Percentiles rank a stretch among this genome's conserved stretches.
Conservation (phyloP, 2,797 vertebrate species). For the Xiphophorus birchmanni region DNA sequence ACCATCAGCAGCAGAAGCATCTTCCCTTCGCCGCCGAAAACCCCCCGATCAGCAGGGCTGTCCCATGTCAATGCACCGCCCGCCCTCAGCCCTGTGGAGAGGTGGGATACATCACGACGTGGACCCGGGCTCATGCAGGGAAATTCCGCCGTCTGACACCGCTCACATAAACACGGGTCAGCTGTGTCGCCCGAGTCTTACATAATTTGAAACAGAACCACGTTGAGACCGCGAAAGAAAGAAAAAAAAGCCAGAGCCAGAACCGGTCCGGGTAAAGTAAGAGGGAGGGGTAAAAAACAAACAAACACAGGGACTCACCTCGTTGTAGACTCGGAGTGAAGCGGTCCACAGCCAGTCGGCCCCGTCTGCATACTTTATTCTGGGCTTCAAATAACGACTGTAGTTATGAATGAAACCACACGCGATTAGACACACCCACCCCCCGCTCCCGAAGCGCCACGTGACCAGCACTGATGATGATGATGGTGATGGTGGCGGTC, state of each 20-base stretch:
- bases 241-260: not conserved
- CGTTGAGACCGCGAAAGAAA: not conserved
- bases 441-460: constrained; percentile 66
- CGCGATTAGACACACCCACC: constrained; percentile 77
- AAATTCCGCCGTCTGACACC: constrained; percentile 18
- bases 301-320: constrained; percentile 51
- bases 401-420: constrained; percentile 82
- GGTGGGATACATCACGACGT: constrained; percentile 38
- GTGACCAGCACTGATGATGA: constrained; percentile 56
- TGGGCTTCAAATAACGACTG: constrained; percentile 63
- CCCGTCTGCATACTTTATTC: constrained; percentile 73
- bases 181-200: constrained; percentile 37
- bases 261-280: not conserved
- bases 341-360: constrained; percentile 51
- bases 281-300: not conserved
- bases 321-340: constrained; percentile 50
- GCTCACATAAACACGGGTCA: constrained; percentile 27
- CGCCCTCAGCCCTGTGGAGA: constrained; percentile 54
- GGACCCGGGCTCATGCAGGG: constrained; percentile 21
- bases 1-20: constrained; percentile 49
- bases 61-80: constrained; percentile 57
- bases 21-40: constrained; percentile 51
- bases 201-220: constrained; percentile 53
- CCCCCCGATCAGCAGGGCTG: constrained; percentile 53
- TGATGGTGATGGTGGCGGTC: constrained; percentile 43